Conservation (phyloP, 2,113 vertebrate species). For the Pluvialis apricaria region DNA sequence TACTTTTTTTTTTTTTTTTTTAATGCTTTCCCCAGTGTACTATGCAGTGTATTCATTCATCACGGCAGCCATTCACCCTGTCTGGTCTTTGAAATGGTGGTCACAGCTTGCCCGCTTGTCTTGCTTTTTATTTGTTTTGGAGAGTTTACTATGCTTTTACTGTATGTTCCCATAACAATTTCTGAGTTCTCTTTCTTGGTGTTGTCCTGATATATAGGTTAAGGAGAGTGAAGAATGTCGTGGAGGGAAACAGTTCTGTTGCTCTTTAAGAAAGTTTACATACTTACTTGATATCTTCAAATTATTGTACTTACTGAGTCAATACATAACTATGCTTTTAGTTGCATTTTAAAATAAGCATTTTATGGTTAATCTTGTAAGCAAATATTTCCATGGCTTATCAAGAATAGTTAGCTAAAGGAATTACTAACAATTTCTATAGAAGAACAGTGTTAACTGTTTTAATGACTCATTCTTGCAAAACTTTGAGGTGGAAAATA, state of each 20-base stretch:
- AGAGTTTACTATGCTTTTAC: not conserved
- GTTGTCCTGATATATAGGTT: not conserved
- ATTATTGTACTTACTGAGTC: not conserved
- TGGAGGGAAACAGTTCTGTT: not conserved
- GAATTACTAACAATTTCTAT: not conserved
- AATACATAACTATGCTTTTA: not conserved
- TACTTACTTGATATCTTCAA: not conserved
- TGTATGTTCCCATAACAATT: not conserved
- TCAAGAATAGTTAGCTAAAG: not conserved
- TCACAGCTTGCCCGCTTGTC: not conserved
- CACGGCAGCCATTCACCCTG: not conserved
- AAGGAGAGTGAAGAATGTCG: not conserved
- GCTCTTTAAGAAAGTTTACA: not conserved
- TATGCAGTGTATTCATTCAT: not conserved
- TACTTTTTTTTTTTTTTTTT: not conserved
- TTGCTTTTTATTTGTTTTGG: not conserved
- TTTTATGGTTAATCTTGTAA: not conserved
- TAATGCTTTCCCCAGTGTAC: not conserved
- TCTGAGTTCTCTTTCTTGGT: not conserved
- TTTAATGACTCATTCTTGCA: not conserved
- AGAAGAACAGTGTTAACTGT: not conserved
- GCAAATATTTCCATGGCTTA: not conserved
- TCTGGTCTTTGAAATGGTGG: not conserved
- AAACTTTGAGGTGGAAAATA: not conserved
- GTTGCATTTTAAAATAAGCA: not conserved